Evolutionary conservation across 2,797 vertebrate species (phyloP), one percentile per base, ranked within the genome.

Genomic region (Antennarius maculatus): DNA sequence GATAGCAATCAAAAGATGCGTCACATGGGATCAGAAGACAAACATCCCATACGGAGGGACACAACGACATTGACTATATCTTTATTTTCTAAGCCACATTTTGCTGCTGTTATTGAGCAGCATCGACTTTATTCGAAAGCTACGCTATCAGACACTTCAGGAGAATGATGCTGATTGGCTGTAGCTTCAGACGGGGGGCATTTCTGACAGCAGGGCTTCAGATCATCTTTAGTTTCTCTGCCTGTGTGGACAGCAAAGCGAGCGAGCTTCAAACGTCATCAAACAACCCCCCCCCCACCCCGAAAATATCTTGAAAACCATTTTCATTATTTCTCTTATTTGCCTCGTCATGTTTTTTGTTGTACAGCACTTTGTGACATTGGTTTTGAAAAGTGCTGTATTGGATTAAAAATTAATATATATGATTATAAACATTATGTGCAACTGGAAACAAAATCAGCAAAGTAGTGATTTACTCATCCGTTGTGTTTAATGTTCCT

Each of bases 401-500:
- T 76, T 54, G 52, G 54, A 69, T 23, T 69, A 27, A 6, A 61
- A 68, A 71, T 69, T 11, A 70, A 69, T 79, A 66, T 72, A 47
- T 69, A 77, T 73, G 50, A 81, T 69, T 70, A 75, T 82, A 78
- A 77, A 79, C 57, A 56, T 77, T 18, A 74, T 29, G 61, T 74
- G 60, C 65, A 62, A 77, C 78, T 76, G 59, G 58, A 84, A 73
- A 58, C 64, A 65, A 23, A 71, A 72, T 78, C 68, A 74, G 69
- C 71, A 64, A 69, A 84, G 72, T 77, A 58, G 75, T 83, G 69
- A 62, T 70, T 65, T 79, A 76, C 66, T 86, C 83, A 83, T 83
- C 66, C 79, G 68, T 80, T 80, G 74, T 86, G 68, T 88, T 86
- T 57, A 79, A 77, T 79, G 80, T 87, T 74, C 79, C 83, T 86